Evolutionary conservation across 2,888 invertebrate genomes (phyloP).

Genomic region (Zelleria hepariella): DNA sequence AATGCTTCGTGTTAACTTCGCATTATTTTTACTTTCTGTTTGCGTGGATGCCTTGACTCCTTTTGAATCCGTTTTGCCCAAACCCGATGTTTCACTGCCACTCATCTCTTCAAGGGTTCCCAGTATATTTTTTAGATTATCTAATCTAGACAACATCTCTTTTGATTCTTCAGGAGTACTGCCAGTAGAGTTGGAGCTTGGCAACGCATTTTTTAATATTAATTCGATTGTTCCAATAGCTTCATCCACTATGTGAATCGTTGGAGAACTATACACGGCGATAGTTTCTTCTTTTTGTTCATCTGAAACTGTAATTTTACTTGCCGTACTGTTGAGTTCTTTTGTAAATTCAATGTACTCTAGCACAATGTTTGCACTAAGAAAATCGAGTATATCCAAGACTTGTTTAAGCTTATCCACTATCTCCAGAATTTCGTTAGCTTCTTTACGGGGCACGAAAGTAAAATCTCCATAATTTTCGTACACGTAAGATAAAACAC

Average conservation of each 20-base stretch:
- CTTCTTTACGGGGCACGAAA: background rate
- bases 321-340: background rate
- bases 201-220: background rate
- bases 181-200: background rate
- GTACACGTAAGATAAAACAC: background rate
- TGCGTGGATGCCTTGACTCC: no score
- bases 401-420: conserved; percentile 2
- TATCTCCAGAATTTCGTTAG: background rate
- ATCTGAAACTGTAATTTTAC: background rate
- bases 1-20: background rate
- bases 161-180: background rate
- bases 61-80: background rate
- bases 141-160: background rate
- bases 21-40: background rate
- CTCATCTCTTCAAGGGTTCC: background rate
- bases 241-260: background rate
- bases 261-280: background rate
- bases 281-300: background rate
- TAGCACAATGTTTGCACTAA: background rate
- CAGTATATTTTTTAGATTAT: background rate
- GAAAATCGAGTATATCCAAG: conserved; percentile 3
- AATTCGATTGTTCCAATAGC: background rate
- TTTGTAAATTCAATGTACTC: background rate
- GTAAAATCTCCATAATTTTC: background rate
- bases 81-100: background rate